These are phyloP conservation scores for Apaloderma vittatum DNA, from an alignment of 2,113 vertebrate species.

Conservation along the genomic window DNA sequence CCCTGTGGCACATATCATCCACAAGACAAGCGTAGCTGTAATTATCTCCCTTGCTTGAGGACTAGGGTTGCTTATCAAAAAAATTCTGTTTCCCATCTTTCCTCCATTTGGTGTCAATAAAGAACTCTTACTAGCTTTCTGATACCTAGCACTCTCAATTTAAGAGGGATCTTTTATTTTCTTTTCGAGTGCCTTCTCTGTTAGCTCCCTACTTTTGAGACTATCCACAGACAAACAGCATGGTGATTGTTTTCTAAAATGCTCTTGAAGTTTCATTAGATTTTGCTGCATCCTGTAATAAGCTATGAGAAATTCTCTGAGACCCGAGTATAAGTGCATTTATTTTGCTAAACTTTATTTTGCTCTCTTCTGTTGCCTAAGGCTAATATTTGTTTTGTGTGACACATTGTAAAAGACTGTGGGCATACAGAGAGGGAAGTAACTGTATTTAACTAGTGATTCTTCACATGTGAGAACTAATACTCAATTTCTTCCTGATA, in stretches of 20 bases:
- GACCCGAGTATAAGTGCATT: neutral
- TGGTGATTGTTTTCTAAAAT: neutral
- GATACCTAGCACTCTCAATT: neutral
- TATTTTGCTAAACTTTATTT: conserved; percentile 18
- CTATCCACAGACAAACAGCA: neutral
- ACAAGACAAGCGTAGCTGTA: neutral
- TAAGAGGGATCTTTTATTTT: neutral
- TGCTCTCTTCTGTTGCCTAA: neutral
- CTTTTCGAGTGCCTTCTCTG: neutral
- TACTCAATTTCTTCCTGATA: neutral
- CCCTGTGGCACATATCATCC: neutral
- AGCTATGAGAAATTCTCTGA: neutral
- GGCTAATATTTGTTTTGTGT: neutral
- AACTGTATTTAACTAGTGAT: neutral
- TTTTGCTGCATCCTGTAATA: neutral
- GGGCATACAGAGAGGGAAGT: neutral
- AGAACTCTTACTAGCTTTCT: neutral
- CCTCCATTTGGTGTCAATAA: neutral
- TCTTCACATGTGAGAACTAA: neutral
- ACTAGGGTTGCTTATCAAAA: neutral
- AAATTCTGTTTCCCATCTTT: neutral
- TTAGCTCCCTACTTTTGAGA: neutral
- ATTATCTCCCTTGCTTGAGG: neutral
- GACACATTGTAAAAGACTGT: neutral
- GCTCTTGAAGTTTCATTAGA: neutral